A percentile compares a stretch with the other conserved stretches of the same genome.
Conservation (phyloP, 2,113 vertebrate species). For the Daubentonia madagascariensis region DNA sequence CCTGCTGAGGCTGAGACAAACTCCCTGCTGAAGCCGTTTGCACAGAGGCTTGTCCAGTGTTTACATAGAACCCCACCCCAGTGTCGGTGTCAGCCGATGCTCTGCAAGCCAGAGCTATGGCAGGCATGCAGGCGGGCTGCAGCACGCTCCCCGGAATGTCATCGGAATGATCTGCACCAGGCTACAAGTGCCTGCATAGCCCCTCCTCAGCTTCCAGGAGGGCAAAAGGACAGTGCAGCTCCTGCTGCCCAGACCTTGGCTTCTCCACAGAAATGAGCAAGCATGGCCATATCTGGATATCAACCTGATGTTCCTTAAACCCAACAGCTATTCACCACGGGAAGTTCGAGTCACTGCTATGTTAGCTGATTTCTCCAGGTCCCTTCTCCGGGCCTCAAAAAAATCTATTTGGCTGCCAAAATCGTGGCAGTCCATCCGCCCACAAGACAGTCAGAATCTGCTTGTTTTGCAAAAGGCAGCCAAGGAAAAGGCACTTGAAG, state of each 20-base stretch:
- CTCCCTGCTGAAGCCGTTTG: background rate
- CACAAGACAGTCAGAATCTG: constrained; percentile 55
- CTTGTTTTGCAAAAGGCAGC: constrained; percentile 53
- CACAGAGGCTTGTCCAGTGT: background rate
- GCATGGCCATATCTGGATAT: background rate
- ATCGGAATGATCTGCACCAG: background rate
- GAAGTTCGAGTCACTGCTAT: background rate
- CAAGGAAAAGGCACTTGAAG: background rate
- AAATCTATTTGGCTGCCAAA: constrained; percentile 39
- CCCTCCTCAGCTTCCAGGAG: background rate
- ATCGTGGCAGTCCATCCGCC: background rate
- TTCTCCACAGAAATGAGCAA: background rate
- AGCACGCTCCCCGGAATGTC: background rate
- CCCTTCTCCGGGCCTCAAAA: background rate
- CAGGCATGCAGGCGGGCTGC: background rate
- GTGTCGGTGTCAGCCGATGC: background rate
- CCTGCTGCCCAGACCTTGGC: background rate
- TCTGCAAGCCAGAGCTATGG: background rate
- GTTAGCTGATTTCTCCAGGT: background rate
- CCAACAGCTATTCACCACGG: background rate
- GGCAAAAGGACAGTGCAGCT: background rate
- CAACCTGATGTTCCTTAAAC: background rate
- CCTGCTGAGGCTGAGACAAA: background rate
- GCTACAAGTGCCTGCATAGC: background rate
- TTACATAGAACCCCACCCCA: background rate